Evolutionary conservation across 2,113 vertebrate species (phyloP), one percentile per base, ranked within the genome.

Genomic region (Lepus timidus): DNA sequence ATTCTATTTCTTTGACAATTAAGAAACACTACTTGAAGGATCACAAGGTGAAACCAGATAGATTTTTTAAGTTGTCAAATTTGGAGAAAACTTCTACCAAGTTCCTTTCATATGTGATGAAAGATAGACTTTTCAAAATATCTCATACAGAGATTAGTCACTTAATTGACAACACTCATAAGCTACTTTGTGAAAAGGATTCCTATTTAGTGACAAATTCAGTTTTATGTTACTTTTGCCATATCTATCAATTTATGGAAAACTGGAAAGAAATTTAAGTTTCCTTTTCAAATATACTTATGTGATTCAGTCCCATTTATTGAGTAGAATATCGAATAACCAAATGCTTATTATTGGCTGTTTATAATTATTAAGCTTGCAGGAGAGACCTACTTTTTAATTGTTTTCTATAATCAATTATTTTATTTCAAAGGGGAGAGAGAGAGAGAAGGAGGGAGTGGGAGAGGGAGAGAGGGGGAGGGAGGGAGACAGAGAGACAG

Each of bases 261-360:
- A 88, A 78, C 88, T 78, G 65, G 52, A 55, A n/a, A 65, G 2
- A 67, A 58, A 44, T 9, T 36, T 39, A n/a, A 36, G 33, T 71
- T 51, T 84, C 58, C 23, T 17, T 83, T 33, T 83, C 78, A 17
- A 58, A 58, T 36, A 68, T 58, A 22, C n/a, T 78, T 78, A 65
- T 52, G 29, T 89, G 31, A 78, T 64, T 89, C 64, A 80, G 4
- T n/a, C 25, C 14, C 61, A 13, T 96, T 78, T 7, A 79, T 55
- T 90, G 82, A 90, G 20, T 90, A 11, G n/a, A 87, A 31, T 78
- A 92, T 92, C 36, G 83, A 86, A 51, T 29, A 91, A 85, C 44
- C 27, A 2, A 73, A 82, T 11, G 22, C 7, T 88, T 85, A 89
- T 82, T 79, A 36, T 49, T 91, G 55, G 31, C 23, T 73, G 14